These are phyloP conservation scores for Ostrea edulis DNA, from an alignment of 1,140 invertebrate genomes.

Conservation along the genomic window DNA sequence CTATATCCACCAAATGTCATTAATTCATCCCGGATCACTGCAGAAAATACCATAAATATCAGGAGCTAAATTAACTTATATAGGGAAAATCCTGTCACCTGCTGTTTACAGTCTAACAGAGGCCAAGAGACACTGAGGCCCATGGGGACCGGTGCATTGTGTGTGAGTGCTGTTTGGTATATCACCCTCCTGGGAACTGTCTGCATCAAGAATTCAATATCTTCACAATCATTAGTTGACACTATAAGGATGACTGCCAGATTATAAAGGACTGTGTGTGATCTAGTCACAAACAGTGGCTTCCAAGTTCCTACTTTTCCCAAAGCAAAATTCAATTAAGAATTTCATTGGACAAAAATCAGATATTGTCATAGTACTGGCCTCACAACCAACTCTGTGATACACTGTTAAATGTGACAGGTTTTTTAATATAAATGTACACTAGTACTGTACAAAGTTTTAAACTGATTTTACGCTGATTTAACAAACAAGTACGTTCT, in stretches of 20 bases:
- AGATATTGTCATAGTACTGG: too few relatives aligned
- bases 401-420: too few relatives aligned
- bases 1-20: neutral
- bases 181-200: constrained; percentile 5
- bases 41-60: neutral
- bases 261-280: neutral
- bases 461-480: too few relatives aligned
- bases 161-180: neutral
- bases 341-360: neutral
- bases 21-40: neutral
- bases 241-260: neutral
- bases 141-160: neutral
- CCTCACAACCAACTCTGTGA: too few relatives aligned
- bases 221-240: neutral
- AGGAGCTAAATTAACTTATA: neutral
- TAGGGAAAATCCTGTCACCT: neutral
- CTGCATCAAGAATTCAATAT: neutral
- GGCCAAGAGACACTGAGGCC: neutral
- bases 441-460: too few relatives aligned
- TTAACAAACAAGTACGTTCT: too few relatives aligned
- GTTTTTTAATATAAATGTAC: too few relatives aligned
- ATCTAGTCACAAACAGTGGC: neutral
- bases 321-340: neutral
- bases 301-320: neutral
- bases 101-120: neutral